Evolutionary conservation across 2,797 vertebrate genomes (phyloP).

Genomic region (Sitta carolinensis): DNA sequence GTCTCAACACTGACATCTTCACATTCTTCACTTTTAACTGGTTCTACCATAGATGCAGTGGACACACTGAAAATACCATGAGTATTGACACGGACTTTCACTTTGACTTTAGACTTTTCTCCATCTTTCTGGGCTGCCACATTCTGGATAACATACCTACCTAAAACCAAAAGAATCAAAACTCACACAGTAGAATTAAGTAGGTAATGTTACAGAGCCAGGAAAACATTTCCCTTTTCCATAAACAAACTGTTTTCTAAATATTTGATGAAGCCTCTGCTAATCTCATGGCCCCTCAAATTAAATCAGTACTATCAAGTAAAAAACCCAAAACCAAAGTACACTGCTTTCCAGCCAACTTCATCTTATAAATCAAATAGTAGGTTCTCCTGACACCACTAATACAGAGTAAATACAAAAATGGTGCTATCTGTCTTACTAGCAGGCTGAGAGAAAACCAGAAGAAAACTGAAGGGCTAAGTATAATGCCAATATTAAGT

Average conservation of each 20-base stretch:
- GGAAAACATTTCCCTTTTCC: neutral
- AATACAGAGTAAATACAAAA: neutral
- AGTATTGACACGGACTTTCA: slow-evolving; percentile 81
- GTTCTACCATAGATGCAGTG: slow-evolving; percentile 81
- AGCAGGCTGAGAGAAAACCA: neutral
- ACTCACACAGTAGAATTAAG: neutral
- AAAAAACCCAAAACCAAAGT: neutral
- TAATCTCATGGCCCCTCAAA: neutral
- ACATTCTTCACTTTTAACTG: slow-evolving; percentile 73
- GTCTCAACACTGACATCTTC: slow-evolving; percentile 62
- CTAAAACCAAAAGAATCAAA: slow-evolving; percentile 49
- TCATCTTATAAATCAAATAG: neutral
- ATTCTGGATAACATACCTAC: slow-evolving; percentile 82
- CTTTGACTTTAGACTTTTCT: slow-evolving; percentile 83
- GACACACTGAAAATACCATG: slow-evolving; percentile 83
- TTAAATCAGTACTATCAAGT: neutral
- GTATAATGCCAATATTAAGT: neutral
- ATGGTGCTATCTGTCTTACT: neutral
- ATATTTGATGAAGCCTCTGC: neutral
- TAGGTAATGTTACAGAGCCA: neutral
- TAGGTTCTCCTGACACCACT: neutral
- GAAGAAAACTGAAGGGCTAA: neutral
- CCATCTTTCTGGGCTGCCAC: slow-evolving; percentile 80
- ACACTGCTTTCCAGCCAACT: neutral
- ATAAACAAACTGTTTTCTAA: neutral